Percentiles rank a stretch among this genome's conserved stretches.
phyloP scores from a whole-genome alignment of 1,140 invertebrate genomes.

The Drosophila santomea region DNA sequence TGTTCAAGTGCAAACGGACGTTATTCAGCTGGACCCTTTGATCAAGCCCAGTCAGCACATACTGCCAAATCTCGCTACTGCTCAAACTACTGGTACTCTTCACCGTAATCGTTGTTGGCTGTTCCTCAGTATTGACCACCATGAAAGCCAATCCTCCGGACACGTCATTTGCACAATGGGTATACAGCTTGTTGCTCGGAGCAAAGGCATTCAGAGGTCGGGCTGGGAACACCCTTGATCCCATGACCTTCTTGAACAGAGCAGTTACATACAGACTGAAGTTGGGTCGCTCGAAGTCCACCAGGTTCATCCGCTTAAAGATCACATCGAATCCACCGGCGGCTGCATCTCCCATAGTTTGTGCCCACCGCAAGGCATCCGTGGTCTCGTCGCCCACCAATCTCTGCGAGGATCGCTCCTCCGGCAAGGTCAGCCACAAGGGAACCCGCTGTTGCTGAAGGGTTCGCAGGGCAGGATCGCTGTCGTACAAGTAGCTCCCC shows the following conservation, averaged over 20 bases:
- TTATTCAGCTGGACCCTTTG: slow-evolving; percentile 66
- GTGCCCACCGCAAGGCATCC: slow-evolving; percentile 76
- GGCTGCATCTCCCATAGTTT: slow-evolving; percentile 80
- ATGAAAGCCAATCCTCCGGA: slow-evolving; percentile 78
- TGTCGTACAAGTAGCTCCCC: slow-evolving; percentile 70
- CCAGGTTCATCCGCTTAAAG: slow-evolving; percentile 65
- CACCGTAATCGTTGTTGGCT: slow-evolving; percentile 61
- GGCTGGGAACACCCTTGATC: slow-evolving; percentile 75
- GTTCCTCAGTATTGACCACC: slow-evolving; percentile 77
- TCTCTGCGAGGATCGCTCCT: slow-evolving; percentile 42
- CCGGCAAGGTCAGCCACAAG: slow-evolving; percentile 73
- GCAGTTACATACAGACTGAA: slow-evolving; percentile 72
- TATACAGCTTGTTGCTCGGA: slow-evolving; percentile 73
- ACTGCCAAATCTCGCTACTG: slow-evolving; percentile 75
- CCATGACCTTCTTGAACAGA: slow-evolving; percentile 82
- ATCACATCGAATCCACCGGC: slow-evolving; percentile 75
- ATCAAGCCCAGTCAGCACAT: slow-evolving; percentile 59
- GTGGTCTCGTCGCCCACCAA: slow-evolving; percentile 60
- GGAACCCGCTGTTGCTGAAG: slow-evolving; percentile 68
- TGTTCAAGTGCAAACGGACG: slow-evolving; percentile 55
- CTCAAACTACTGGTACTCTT: slow-evolving; percentile 55
- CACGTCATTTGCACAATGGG: slow-evolving; percentile 76
- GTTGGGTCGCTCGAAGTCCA: slow-evolving; percentile 68
- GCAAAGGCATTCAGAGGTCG: slow-evolving; percentile 62
- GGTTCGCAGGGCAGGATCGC: slow-evolving; percentile 65